Evolutionary conservation across 2,113 vertebrate species (phyloP).

Genomic region (Pipa parva): DNA sequence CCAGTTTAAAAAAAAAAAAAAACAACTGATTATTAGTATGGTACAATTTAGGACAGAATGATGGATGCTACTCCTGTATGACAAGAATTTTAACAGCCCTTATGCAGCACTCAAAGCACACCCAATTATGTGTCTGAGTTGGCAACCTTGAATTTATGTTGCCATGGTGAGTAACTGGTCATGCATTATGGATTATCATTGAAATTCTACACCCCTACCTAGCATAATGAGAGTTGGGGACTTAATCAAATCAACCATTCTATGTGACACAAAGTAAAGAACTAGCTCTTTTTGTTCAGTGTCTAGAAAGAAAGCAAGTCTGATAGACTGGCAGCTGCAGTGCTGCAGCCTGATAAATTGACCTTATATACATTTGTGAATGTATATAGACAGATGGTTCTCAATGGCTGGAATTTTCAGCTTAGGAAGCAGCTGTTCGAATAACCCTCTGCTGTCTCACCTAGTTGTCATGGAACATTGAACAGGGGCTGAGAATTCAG

Average conservation of each 20-base stretch:
- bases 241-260: conserved; percentile 99
- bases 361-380: conserved; percentile 88
- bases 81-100: conserved; percentile 99
- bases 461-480: conserved; percentile 96
- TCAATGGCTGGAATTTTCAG: conserved; percentile 90
- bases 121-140: conserved; percentile 99
- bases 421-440: conserved; percentile 94
- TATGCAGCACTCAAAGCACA: conserved; percentile 91
- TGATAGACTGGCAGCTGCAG: conserved; percentile 85
- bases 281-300: conserved; percentile 85
- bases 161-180: conserved; percentile 97
- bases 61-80: conserved; percentile 96
- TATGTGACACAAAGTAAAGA: conserved; percentile 96
- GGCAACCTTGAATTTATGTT: conserved; percentile 99
- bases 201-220: conserved; percentile 99
- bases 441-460: conserved; percentile 92
- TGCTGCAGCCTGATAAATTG: conserved; percentile 89
- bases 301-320: conserved; percentile 76
- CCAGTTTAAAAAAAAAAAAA: conserved; percentile 80
- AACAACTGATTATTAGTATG: conserved; percentile 94
- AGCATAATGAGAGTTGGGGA: conserved; percentile 98
- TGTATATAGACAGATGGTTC: conserved; percentile 97
- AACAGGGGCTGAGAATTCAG: conserved; percentile 80
- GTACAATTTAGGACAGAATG: conserved; percentile 89
- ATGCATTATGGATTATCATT: conserved; percentile 99